Conservation (phyloP, 2,888 invertebrate genomes). For the Pardosa pseudoannulata region DNA sequence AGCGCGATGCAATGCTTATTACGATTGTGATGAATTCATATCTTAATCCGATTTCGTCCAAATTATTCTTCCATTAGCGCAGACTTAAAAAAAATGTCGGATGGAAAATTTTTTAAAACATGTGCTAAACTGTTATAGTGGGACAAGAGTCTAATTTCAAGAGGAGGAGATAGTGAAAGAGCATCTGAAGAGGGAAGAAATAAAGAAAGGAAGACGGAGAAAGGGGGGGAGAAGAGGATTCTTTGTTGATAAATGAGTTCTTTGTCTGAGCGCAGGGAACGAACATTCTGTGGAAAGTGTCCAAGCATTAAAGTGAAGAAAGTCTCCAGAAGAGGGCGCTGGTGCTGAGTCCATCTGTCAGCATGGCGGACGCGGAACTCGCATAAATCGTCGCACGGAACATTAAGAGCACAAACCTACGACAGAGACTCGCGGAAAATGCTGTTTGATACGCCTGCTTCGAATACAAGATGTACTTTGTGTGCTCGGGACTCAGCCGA, state of each 20-base stretch:
- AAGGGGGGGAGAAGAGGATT: neutral
- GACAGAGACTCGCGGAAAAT: slow-evolving; percentile 59
- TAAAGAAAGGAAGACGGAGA: slow-evolving; percentile 11
- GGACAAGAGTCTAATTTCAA: slow-evolving; percentile 41
- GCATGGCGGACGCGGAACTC: slow-evolving; percentile 67
- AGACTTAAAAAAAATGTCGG: neutral
- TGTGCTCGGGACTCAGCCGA: slow-evolving; percentile 26
- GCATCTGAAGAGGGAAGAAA: neutral
- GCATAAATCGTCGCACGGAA: slow-evolving; percentile 61
- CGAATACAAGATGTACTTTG: slow-evolving; percentile 63
- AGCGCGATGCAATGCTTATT: neutral
- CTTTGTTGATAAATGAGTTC: slow-evolving; percentile 61
- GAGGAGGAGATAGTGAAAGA: neutral
- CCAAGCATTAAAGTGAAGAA: slow-evolving; percentile 66
- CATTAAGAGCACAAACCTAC: slow-evolving; percentile 60
- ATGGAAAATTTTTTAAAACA: neutral
- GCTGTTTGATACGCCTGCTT: slow-evolving; percentile 69
- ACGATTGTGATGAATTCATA: slow-evolving; percentile 5
- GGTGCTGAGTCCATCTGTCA: slow-evolving; percentile 41
- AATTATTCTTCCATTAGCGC: neutral
- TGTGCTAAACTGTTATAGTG: slow-evolving; percentile 10
- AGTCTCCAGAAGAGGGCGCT: slow-evolving; percentile 54
- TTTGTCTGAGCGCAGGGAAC: slow-evolving; percentile 26
- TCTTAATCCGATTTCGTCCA: neutral
- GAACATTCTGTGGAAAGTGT: slow-evolving; percentile 68